These are phyloP conservation scores for Oasisia sp. DNA, from an alignment of 2,888 invertebrate species.

Conservation along the genomic window DNA sequence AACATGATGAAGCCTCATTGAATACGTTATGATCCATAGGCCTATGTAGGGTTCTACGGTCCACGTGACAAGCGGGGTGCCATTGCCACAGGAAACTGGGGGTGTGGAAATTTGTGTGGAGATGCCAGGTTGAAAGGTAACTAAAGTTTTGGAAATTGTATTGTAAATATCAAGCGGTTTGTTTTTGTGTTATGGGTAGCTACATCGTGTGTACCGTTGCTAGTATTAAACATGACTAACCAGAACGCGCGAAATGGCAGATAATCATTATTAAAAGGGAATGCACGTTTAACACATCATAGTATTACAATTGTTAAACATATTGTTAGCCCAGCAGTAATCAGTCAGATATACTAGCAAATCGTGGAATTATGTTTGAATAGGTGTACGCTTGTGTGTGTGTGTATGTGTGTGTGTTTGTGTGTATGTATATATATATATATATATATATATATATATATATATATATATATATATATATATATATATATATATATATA, in stretches of 20 bases:
- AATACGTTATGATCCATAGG: too few species aligned
- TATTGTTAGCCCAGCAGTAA: background rate
- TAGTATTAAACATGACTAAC: background rate
- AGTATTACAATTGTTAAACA: background rate
- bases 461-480: too few species aligned
- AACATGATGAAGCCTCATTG: background rate
- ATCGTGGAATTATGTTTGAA: too few species aligned
- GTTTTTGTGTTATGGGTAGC: background rate
- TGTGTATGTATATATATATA: too few species aligned
- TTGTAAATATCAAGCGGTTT: background rate
- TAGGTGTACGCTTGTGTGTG: too few species aligned
- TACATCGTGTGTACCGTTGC: background rate
- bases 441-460: too few species aligned
- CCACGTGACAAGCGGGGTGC: background rate
- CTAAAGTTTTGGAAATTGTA: background rate
- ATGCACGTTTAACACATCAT: background rate
- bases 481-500: too few species aligned
- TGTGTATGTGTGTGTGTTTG: too few species aligned
- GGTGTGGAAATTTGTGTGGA: background rate
- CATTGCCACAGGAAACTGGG: background rate
- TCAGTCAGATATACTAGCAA: too few species aligned
- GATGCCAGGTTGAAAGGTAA: background rate
- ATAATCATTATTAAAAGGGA: background rate
- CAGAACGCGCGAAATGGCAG: background rate
- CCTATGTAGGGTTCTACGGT: background rate